Evolutionary conservation across 2,888 invertebrate genomes (phyloP), one percentile per base, ranked within the genome.

Genomic region (Leucophenga montana): DNA sequence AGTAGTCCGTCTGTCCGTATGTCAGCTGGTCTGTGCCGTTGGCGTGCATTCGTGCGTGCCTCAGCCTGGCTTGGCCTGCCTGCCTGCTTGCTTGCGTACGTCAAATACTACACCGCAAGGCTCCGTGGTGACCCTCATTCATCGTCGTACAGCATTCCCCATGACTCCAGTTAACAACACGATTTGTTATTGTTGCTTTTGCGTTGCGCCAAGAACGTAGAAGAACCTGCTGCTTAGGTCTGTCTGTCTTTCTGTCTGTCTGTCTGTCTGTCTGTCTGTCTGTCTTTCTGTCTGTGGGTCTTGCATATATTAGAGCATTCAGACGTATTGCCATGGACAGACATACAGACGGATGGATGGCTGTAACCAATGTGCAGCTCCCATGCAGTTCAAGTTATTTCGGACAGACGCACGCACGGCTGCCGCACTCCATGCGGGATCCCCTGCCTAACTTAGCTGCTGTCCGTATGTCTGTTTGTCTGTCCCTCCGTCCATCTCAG

Each of bases 161-260:
- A 64, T 48, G 62, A 48, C 62, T 64, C 78, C 82, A 78, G 81
- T 80, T 79, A 80, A 80, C 81, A 82, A 76, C 81, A 81, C 81
- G 82, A 82, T 82, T 82, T 81, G 81, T 81, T 81, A 81, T 80
- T 81, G 80, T 80, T 76, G 76, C 50, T 16, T 9, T 62, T 62
- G 50, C 65, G 33, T 50, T 48, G 22, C 0, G 44, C 20, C 22
- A 16, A 16, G 39, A 48, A 64, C 50, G 16, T n/a, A 4, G 22
- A 18, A 64, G 46, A 48, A 46, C 48, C 62, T 66, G 53, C 66
- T 64, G n/a, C 48, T 8, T 46, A 8, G 13, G 27, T 59, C 53
- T 53, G 31, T 39, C 39, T 39, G 18, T 31, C n/a, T n/a, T n/a
- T n/a, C n/a, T n/a, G n/a, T n/a, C 48, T 13, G 46, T 66, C 67